Percentiles rank a stretch among this genome's conserved stretches.
phyloP scores from a whole-genome alignment of 2,888 invertebrate species.

The Sesia apiformis region DNA sequence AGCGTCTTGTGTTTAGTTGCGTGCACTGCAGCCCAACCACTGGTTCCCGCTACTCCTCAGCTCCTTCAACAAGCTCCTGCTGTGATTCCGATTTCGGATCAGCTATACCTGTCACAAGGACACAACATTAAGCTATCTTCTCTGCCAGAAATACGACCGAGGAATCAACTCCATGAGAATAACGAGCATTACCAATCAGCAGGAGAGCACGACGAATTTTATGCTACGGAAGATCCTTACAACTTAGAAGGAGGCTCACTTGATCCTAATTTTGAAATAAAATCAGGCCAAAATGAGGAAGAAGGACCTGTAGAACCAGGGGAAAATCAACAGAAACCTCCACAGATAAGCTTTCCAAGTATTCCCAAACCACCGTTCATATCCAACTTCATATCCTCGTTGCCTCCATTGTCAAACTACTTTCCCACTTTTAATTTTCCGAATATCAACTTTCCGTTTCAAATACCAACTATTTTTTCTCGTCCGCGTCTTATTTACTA shows the following conservation, averaged over 20 bases:
- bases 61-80: background rate
- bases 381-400: background rate
- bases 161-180: too few species aligned
- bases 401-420: background rate
- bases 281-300: background rate
- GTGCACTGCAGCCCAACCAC: background rate
- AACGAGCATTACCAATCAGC: background rate
- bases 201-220: background rate
- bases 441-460: constrained; percentile 1
- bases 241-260: background rate
- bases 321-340: background rate
- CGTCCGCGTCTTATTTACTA: background rate
- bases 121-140: background rate
- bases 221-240: background rate
- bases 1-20: background rate
- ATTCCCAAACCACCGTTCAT: background rate
- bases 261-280: background rate
- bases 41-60: background rate
- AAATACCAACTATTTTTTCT: constrained; percentile 1
- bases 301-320: background rate
- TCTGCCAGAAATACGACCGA: too few species aligned
- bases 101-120: background rate
- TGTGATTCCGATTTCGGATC: background rate
- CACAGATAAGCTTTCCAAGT: background rate
- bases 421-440: background rate